Conservation (phyloP, 1,140 invertebrate species). For the Penaeus japonicus region DNA sequence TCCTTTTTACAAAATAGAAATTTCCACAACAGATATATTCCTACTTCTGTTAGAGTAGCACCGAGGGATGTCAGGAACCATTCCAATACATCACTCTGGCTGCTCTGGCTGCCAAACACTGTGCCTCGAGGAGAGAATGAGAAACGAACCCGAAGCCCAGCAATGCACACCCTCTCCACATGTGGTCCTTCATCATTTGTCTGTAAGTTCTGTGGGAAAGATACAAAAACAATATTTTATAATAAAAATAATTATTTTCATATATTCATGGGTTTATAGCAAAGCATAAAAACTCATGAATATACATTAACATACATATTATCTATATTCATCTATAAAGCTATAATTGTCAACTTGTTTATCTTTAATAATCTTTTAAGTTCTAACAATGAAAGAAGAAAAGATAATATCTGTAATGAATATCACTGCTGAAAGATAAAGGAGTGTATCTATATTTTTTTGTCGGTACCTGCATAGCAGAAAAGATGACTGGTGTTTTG, state of each 20-base stretch:
- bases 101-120: constrained; percentile 3
- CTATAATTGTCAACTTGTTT: too few species aligned
- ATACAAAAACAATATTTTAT: neutral
- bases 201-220: neutral
- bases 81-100: constrained; percentile 38
- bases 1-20: neutral
- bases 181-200: constrained; percentile 20
- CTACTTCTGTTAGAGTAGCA: constrained; percentile 44
- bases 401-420: neutral
- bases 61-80: constrained; percentile 51
- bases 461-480: constrained; percentile 30
- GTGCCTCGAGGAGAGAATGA: constrained; percentile 50
- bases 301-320: too few species aligned
- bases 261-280: neutral
- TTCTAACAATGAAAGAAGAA: too few species aligned
- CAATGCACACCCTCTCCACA: constrained; percentile 49
- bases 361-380: too few species aligned
- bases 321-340: too few species aligned
- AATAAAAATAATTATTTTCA: neutral
- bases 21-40: neutral
- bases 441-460: neutral
- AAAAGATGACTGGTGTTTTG: constrained; percentile 44
- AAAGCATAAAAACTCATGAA: neutral
- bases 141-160: constrained; percentile 39
- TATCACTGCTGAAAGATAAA: neutral